These are phyloP conservation scores for Raphicerus campestris DNA, from an alignment of 2,113 vertebrate genomes.

Conservation along the genomic window DNA sequence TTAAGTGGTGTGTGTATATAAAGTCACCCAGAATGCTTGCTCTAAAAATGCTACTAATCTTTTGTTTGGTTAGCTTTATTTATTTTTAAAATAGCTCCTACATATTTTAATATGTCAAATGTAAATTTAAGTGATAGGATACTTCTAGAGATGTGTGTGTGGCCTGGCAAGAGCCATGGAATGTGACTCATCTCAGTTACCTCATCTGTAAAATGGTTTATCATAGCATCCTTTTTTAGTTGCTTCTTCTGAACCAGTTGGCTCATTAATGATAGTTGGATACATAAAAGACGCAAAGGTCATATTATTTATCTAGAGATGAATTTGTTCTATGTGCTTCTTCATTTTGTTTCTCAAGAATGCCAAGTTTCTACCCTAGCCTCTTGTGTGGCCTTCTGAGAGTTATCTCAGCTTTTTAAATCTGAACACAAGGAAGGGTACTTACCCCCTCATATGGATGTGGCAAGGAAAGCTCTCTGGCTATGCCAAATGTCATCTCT, in stretches of 20 bases:
- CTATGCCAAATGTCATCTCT: neutral
- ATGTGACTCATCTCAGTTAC: slow-evolving; percentile 31
- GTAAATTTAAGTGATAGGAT: slow-evolving; percentile 43
- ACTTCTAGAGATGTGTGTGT: slow-evolving; percentile 41
- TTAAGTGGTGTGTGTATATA: slow-evolving; percentile 44
- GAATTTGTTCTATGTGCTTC: slow-evolving; percentile 3
- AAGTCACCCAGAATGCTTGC: slow-evolving; percentile 28
- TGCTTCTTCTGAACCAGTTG: slow-evolving; percentile 10
- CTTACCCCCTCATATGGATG: neutral
- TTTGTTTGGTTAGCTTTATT: slow-evolving; percentile 60
- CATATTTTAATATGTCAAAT: slow-evolving; percentile 49
- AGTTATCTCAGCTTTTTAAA: slow-evolving; percentile 22
- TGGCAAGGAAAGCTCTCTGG: neutral
- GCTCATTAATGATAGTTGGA: neutral
- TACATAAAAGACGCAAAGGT: neutral
- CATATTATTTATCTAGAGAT: slow-evolving; percentile 38
- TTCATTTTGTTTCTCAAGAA: slow-evolving; percentile 42
- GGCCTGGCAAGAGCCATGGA: slow-evolving; percentile 27
- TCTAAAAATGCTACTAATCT: slow-evolving; percentile 45
- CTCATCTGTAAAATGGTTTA: slow-evolving; percentile 22
- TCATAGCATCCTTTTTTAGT: slow-evolving; percentile 20
- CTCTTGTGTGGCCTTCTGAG: slow-evolving; percentile 17
- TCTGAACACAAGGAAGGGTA: slow-evolving; percentile 12
- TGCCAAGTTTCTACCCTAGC: slow-evolving; percentile 24
- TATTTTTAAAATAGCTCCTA: slow-evolving; percentile 48